These are phyloP conservation scores for Athene noctua DNA, from an alignment of 2,113 vertebrate species.

Conservation along the genomic window DNA sequence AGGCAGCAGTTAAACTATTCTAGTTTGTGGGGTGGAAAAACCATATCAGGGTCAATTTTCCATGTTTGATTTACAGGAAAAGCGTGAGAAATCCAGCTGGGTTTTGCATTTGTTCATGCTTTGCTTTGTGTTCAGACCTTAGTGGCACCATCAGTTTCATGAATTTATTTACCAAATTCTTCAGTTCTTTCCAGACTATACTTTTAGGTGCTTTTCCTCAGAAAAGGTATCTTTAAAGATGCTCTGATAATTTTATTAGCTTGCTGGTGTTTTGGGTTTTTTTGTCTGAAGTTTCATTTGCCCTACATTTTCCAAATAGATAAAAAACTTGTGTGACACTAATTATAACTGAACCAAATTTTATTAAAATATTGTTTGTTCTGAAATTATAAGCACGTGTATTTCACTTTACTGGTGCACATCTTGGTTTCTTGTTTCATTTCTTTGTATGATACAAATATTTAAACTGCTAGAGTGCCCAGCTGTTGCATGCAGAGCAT, in stretches of 20 bases:
- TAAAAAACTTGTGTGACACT: neutral
- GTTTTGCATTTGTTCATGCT: neutral
- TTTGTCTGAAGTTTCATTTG: neutral
- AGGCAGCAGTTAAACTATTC: neutral
- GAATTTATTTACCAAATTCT: neutral
- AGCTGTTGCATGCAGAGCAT: neutral
- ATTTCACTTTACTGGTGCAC: neutral
- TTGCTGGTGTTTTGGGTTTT: neutral
- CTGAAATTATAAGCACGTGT: neutral
- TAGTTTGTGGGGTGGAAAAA: neutral
- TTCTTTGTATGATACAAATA: neutral
- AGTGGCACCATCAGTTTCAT: neutral
- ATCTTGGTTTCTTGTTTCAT: neutral
- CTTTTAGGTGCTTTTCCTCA: neutral
- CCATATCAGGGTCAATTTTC: neutral
- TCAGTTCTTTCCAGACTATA: neutral
- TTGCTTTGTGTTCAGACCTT: neutral
- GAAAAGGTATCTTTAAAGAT: neutral
- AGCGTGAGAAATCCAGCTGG: neutral
- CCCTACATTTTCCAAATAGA: neutral
- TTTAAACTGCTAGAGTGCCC: neutral
- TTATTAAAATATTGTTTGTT: constrained; percentile 27
- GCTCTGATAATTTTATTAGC: neutral
- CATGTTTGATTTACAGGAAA: neutral
- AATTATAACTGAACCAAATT: neutral